Evolutionary conservation across 2,888 invertebrate species (phyloP).

Genomic region (Athetis lepigone): DNA sequence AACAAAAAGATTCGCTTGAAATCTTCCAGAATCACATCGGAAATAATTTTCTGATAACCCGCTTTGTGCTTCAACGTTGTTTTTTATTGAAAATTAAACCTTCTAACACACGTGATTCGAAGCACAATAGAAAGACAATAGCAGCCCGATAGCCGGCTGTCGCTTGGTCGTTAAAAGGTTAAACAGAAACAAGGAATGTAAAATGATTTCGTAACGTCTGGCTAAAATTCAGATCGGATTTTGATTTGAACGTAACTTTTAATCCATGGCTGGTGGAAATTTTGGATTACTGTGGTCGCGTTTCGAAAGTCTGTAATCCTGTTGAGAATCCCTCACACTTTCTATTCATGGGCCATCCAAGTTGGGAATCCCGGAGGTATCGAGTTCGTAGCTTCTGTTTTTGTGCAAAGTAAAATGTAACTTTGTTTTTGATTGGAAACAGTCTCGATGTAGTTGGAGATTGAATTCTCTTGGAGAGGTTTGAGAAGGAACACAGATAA

Average conservation of each 20-base stretch:
- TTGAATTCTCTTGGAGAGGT: slow-evolving; percentile 15
- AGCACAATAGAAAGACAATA: too few relatives aligned
- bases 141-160: too few relatives aligned
- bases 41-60: slow-evolving; percentile 42
- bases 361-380: slow-evolving; percentile 31
- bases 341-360: slow-evolving; percentile 19
- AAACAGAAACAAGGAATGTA: slow-evolving; percentile 43
- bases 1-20: slow-evolving; percentile 31
- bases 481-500: background rate
- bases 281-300: slow-evolving; percentile 9
- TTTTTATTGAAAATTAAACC: slow-evolving; percentile 45
- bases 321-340: slow-evolving; percentile 18
- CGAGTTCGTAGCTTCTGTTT: slow-evolving; percentile 17
- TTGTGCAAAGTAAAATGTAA: slow-evolving; percentile 16
- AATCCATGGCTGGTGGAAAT: slow-evolving; percentile 28
- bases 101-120: too few relatives aligned
- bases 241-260: slow-evolving; percentile 42
- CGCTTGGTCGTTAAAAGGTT: too few relatives aligned
- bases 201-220: slow-evolving; percentile 14
- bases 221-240: slow-evolving; percentile 23
- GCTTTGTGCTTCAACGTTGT: slow-evolving; percentile 14
- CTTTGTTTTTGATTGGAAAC: slow-evolving; percentile 5
- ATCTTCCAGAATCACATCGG: slow-evolving; percentile 46
- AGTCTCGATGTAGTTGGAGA: background rate
- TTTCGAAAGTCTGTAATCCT: slow-evolving; percentile 31